Evolutionary conservation across 2,113 vertebrate genomes (phyloP).

Genomic region (Chaenogobius annularis): DNA sequence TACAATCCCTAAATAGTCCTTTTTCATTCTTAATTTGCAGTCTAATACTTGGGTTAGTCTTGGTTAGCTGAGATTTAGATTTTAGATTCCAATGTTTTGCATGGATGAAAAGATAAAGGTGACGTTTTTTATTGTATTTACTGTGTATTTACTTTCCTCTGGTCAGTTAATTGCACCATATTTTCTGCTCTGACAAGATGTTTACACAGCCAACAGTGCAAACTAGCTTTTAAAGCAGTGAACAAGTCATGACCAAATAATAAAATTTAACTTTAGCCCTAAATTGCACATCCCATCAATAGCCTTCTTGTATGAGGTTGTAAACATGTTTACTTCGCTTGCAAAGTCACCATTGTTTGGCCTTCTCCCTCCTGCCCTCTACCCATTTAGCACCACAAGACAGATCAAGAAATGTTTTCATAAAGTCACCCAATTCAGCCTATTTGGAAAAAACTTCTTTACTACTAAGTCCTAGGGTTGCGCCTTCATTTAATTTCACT

Average conservation of each 20-base stretch:
- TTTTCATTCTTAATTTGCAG: too few species aligned
- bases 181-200: constrained; percentile 58
- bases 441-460: constrained; percentile 1
- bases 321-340: constrained; percentile 3
- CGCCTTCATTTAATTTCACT: constrained; percentile 8
- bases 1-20: too few species aligned
- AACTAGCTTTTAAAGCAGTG: constrained; percentile 2
- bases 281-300: neutral
- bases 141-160: too few species aligned
- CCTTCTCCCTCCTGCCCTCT: neutral
- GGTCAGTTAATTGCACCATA: too few species aligned
- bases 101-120: too few species aligned
- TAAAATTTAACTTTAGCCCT: neutral
- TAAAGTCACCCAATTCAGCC: neutral
- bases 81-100: too few species aligned
- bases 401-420: neutral
- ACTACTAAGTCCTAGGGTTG: neutral
- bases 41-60: too few species aligned
- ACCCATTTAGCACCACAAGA: neutral
- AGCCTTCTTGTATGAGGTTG: neutral
- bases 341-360: constrained; percentile 3
- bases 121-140: too few species aligned
- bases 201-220: constrained; percentile 35
- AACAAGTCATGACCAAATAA: neutral
- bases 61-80: too few species aligned